phyloP scores from a whole-genome alignment of 2,113 vertebrate genomes.

The Microtus pennsylvanicus region DNA sequence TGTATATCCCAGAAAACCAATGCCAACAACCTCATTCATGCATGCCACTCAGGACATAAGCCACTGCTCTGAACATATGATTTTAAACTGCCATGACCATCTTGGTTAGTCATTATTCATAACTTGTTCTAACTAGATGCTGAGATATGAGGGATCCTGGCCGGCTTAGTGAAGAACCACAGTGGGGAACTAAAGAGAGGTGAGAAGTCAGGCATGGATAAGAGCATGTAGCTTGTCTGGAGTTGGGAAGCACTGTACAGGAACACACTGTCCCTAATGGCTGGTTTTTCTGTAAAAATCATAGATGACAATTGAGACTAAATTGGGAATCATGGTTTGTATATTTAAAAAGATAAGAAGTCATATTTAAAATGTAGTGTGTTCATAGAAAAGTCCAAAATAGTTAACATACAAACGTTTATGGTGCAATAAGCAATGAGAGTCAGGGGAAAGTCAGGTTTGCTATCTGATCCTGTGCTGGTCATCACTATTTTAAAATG shows the following conservation, averaged over 20 bases:
- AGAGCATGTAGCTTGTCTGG: neutral
- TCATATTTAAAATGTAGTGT: neutral
- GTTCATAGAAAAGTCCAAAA: neutral
- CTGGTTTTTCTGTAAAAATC: neutral
- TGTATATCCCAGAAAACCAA: neutral
- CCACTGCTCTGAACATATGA: neutral
- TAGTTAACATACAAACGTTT: neutral
- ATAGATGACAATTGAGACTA: neutral
- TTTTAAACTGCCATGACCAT: neutral
- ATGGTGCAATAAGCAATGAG: no score
- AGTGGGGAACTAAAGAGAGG: rapidly evolving
- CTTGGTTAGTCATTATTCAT: neutral
- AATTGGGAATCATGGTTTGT: neutral
- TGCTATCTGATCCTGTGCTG: neutral
- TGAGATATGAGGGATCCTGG: neutral
- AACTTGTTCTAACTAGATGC: neutral
- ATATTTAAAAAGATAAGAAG: neutral
- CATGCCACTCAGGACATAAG: rapidly evolving
- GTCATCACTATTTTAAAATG: rapidly evolving
- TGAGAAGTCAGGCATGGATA: neutral
- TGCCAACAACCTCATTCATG: rapidly evolving
- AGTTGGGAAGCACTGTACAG: rapidly evolving
- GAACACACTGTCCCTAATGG: rapidly evolving
- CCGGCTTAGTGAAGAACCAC: neutral
- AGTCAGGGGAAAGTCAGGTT: neutral